Percentiles rank a stretch among this genome's conserved stretches.
phyloP scores from a whole-genome alignment of 2,888 invertebrate genomes.

The Mayetiola destructor region DNA sequence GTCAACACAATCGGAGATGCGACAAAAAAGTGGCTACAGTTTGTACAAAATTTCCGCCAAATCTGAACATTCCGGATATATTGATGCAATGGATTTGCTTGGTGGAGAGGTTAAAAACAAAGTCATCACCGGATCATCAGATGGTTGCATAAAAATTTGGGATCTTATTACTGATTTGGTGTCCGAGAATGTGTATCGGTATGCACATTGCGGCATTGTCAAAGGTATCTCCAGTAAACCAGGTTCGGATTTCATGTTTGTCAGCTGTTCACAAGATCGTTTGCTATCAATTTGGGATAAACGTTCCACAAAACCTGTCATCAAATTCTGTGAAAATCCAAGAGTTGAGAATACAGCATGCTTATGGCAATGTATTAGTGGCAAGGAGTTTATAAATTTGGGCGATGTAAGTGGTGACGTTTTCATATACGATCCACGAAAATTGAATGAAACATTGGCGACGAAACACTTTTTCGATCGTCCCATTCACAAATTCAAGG shows the following conservation, averaged over 20 bases:
- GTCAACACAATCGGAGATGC: constrained; percentile 1
- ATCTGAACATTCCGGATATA: not conserved
- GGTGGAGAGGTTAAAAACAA: not conserved
- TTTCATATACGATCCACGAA: not conserved
- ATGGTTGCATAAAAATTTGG: not conserved
- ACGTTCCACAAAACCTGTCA: not conserved
- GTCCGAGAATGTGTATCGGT: not conserved
- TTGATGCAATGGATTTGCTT: not conserved
- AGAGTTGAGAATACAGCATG: not conserved
- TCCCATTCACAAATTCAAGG: not conserved
- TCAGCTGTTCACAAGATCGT: not conserved
- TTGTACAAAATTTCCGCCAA: not conserved
- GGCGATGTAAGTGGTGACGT: not conserved
- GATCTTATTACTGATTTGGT: not conserved
- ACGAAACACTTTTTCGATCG: not conserved
- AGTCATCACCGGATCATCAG: not conserved
- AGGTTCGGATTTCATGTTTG: not conserved
- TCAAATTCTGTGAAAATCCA: not conserved
- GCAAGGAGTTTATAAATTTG: not conserved
- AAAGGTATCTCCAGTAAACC: not conserved
- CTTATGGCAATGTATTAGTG: not conserved
- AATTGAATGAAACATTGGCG: not conserved
- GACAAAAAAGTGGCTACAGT: not conserved
- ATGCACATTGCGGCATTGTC: not conserved
- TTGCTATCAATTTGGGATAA: not conserved